Conservation (phyloP, 2,797 vertebrate species). For the Poecilia gillii region DNA sequence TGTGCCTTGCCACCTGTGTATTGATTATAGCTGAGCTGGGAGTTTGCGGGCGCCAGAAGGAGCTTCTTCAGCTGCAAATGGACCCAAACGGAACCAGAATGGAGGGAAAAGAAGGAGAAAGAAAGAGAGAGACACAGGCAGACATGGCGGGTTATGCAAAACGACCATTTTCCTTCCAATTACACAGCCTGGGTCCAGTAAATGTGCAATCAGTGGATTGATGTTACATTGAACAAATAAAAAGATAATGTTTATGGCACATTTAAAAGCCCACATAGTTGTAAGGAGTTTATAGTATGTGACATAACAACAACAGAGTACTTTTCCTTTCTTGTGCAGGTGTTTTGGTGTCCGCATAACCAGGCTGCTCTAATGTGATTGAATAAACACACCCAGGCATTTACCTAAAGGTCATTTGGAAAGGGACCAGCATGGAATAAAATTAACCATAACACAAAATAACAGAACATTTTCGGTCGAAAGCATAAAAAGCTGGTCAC, state of each 20-base stretch:
- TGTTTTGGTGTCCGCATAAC: conserved; percentile 68
- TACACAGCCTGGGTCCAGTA: conserved; percentile 44
- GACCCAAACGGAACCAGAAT: conserved; percentile 65
- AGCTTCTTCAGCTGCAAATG: conserved; percentile 96
- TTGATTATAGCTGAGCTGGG: conserved; percentile 99
- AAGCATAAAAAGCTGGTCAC: conserved; percentile 19
- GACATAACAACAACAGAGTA: conserved; percentile 4
- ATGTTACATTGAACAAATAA: conserved; percentile 20
- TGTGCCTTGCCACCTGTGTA: conserved; percentile 96
- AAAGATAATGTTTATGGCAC: conserved; percentile 12
- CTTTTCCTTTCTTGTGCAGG: conserved; percentile 22
- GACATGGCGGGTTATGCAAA: conserved; percentile 56
- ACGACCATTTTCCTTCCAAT: conserved; percentile 57
- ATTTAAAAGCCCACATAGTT: conserved; percentile 30
- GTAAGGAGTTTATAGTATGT: conserved; percentile 25
- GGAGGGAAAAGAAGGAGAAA: conserved; percentile 5
- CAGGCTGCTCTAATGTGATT: conserved; percentile 58
- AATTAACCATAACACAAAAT: conserved; percentile 62
- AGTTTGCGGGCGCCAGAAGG: conserved; percentile 97
- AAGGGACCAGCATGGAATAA: conserved; percentile 63
- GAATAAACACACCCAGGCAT: conserved; percentile 67
- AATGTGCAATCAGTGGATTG: conserved; percentile 27
- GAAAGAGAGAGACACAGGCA: neutral
- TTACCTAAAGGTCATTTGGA: conserved; percentile 65
- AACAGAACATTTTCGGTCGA: conserved; percentile 55